Conservation (phyloP, 2,888 invertebrate genomes). For the Tetheella fluctuosa region DNA sequence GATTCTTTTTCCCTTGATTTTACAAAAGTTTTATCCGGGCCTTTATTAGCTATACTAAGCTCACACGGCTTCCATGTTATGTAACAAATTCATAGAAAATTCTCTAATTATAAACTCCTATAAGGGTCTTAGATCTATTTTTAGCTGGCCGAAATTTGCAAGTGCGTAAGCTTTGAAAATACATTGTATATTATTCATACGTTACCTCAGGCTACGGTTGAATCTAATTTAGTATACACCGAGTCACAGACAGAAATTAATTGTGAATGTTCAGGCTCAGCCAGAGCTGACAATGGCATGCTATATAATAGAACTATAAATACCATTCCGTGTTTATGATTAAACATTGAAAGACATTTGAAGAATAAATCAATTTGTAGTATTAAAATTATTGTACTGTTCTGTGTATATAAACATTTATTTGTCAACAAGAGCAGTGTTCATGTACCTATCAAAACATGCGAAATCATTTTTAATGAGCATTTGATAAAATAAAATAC, state of each 20-base stretch:
- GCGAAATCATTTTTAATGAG: too few relatives aligned
- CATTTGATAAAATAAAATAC: too few relatives aligned
- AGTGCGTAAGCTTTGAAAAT: conserved; percentile 11
- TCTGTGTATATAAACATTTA: too few relatives aligned
- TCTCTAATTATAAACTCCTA: neutral
- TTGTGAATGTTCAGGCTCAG: conserved; percentile 22
- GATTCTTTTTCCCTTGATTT: neutral
- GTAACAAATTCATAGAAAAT: neutral
- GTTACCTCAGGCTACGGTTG: conserved; percentile 21
- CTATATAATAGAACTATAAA: neutral
- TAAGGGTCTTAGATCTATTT: neutral
- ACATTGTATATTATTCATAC: conserved; percentile 29
- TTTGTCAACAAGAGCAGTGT: too few relatives aligned
- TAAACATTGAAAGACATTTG: too few relatives aligned
- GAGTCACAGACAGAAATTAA: conserved; percentile 27
- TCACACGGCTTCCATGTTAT: neutral
- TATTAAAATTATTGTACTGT: too few relatives aligned
- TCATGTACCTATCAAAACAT: too few relatives aligned
- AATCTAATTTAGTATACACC: conserved; percentile 29
- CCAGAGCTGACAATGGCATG: neutral
- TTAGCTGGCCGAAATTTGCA: neutral
- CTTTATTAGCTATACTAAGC: neutral
- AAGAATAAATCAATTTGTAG: too few relatives aligned
- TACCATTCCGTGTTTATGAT: neutral
- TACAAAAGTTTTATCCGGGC: neutral